Percentiles rank a stretch among this genome's conserved stretches.
These are phyloP conservation scores for Agapetus fuscipes DNA, from an alignment of 2,888 invertebrate genomes.

Conservation along the genomic window DNA sequence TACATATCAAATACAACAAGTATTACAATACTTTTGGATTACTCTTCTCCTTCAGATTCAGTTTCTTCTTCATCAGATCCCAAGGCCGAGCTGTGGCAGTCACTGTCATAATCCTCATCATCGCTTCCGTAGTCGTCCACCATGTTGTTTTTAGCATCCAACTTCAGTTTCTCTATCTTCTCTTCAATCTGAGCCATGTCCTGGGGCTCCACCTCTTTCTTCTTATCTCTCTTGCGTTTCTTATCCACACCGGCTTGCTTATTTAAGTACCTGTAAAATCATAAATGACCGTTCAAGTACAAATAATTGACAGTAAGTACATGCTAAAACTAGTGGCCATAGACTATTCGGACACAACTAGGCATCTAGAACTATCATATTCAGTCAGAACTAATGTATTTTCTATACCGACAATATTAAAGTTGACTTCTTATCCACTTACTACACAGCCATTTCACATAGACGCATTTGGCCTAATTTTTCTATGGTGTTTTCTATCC, in stretches of 20 bases:
- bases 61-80: conserved; percentile 27
- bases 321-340: no score
- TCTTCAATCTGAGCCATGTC: conserved; percentile 31
- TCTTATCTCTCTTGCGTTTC: conserved; percentile 17
- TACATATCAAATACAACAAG: no score
- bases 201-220: conserved; percentile 23
- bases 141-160: conserved; percentile 28
- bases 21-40: no score
- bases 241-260: conserved; percentile 36
- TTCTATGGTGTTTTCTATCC: no score
- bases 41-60: conserved; percentile 24
- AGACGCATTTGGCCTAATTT: no score
- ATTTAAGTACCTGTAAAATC: conserved; percentile 31
- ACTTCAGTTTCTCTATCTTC: conserved; percentile 39
- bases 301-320: not conserved
- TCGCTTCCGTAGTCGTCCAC: conserved; percentile 26
- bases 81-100: conserved; percentile 21
- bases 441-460: no score
- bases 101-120: conserved; percentile 28
- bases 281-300: not conserved
- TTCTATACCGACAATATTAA: no score
- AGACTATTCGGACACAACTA: no score
- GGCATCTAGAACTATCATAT: no score
- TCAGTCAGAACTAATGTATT: no score
- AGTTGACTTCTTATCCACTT: no score